phyloP scores from a whole-genome alignment of 2,888 invertebrate genomes.

The Onchidella celtica region DNA sequence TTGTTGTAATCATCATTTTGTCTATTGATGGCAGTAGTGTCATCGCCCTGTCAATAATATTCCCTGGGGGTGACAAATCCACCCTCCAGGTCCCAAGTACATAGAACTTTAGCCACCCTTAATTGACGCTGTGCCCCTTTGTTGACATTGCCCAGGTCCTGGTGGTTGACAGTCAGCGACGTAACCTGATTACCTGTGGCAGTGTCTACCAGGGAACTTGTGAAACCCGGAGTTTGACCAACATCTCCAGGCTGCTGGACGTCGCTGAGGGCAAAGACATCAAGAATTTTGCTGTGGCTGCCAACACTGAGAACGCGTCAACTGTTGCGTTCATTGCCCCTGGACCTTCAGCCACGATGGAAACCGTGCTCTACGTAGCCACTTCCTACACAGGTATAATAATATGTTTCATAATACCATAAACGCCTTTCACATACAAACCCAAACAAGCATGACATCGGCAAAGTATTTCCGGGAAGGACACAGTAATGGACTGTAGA shows the following conservation, averaged over 20 bases:
- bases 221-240: slow-evolving; percentile 67
- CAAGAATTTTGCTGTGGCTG: slow-evolving; percentile 85
- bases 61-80: too few species aligned
- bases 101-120: too few species aligned
- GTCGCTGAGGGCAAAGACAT: slow-evolving; percentile 58
- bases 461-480: too few species aligned
- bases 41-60: too few species aligned
- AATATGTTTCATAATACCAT: background rate
- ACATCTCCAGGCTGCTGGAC: slow-evolving; percentile 61
- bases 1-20: too few species aligned
- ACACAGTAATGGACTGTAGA: background rate
- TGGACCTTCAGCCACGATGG: slow-evolving; percentile 81
- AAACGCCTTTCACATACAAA: too few species aligned
- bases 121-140: too few species aligned
- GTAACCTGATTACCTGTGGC: slow-evolving; percentile 77
- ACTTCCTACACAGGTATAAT: slow-evolving; percentile 84
- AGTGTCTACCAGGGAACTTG: slow-evolving; percentile 76
- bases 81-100: too few species aligned
- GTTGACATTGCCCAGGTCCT: slow-evolving; percentile 55
- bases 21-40: too few species aligned
- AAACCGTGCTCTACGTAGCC: slow-evolving; percentile 92
- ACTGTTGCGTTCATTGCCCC: slow-evolving; percentile 98
- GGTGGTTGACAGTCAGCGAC: slow-evolving; percentile 65
- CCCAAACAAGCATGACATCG: too few species aligned
- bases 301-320: slow-evolving; percentile 95